Percentiles rank a stretch among this genome's conserved stretches.
Conservation (phyloP, 2,888 invertebrate species). For the Lasius fuliginosus region DNA sequence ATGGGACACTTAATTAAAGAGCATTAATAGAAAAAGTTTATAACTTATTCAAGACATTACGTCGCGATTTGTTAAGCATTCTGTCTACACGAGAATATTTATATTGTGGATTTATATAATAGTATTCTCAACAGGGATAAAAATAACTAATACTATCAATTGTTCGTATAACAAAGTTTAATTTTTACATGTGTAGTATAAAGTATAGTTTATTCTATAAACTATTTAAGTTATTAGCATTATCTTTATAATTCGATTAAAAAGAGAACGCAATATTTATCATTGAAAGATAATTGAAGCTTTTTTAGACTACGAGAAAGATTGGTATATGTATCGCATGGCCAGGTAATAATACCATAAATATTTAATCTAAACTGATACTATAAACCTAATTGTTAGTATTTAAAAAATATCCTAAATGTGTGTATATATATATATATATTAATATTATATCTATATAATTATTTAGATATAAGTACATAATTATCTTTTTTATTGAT, state of each 20-base stretch:
- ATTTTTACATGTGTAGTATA: not conserved
- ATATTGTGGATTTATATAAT: not conserved
- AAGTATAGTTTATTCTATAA: not conserved
- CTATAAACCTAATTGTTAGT: not conserved
- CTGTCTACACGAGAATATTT: not conserved
- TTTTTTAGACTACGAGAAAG: not conserved
- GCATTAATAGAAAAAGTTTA: not conserved
- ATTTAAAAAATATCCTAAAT: not conserved
- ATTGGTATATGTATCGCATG: not conserved
- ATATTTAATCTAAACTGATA: not conserved
- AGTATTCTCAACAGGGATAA: not conserved
- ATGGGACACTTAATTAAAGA: not conserved
- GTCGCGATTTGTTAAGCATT: not conserved
- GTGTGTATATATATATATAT: not conserved
- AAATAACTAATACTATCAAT: not conserved
- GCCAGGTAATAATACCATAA: not conserved
- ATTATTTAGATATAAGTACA: not conserved
- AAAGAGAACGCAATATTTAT: not conserved
- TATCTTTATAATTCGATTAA: not conserved
- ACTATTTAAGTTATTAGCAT: not conserved
- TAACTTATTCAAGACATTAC: conserved; percentile 4
- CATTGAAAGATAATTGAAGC: not conserved
- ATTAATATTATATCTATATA: conserved; percentile 9
- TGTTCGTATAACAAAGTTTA: not conserved
- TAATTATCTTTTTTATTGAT: not conserved